Evolutionary conservation across 2,888 invertebrate species (phyloP).

Genomic region (Cosmorhoe ocellata): DNA sequence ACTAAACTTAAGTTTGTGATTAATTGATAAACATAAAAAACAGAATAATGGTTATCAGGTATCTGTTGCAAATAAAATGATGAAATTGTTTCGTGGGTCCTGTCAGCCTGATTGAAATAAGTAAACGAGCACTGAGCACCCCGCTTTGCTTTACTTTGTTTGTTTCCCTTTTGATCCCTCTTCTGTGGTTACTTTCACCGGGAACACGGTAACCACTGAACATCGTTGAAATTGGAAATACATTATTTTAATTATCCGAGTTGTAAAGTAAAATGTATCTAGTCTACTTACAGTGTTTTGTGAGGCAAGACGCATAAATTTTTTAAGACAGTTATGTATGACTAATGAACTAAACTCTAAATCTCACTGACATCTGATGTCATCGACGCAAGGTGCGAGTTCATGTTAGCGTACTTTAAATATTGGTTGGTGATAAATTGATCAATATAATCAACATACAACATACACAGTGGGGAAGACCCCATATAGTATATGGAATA

Average conservation of each 20-base stretch:
- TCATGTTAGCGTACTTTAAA: too few relatives aligned
- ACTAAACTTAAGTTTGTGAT: too few relatives aligned
- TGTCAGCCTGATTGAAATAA: slow-evolving; percentile 32
- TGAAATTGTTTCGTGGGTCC: slow-evolving; percentile 39
- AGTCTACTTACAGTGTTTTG: too few relatives aligned
- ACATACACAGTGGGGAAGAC: too few relatives aligned
- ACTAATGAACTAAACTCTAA: too few relatives aligned
- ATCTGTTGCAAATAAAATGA: slow-evolving; percentile 48
- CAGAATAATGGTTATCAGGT: slow-evolving; percentile 47
- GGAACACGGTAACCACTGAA: background rate
- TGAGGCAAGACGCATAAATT: too few relatives aligned
- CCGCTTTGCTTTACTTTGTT: slow-evolving; percentile 23
- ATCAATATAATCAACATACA: too few relatives aligned
- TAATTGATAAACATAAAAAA: slow-evolving; percentile 44
- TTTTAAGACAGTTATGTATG: too few relatives aligned
- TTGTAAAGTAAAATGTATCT: background rate
- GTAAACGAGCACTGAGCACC: slow-evolving; percentile 20
- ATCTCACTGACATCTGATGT: too few relatives aligned
- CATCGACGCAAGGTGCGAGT: too few relatives aligned
- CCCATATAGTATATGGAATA: too few relatives aligned
- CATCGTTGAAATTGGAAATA: slow-evolving; percentile 2
- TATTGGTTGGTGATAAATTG: too few relatives aligned
- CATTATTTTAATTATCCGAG: background rate
- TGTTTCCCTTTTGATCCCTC: slow-evolving; percentile 23
- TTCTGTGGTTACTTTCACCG: slow-evolving; percentile 9